A percentile compares a stretch with the other conserved stretches of the same genome.
phyloP scores from a whole-genome alignment of 2,888 invertebrate species.

The Cenopis cana region DNA sequence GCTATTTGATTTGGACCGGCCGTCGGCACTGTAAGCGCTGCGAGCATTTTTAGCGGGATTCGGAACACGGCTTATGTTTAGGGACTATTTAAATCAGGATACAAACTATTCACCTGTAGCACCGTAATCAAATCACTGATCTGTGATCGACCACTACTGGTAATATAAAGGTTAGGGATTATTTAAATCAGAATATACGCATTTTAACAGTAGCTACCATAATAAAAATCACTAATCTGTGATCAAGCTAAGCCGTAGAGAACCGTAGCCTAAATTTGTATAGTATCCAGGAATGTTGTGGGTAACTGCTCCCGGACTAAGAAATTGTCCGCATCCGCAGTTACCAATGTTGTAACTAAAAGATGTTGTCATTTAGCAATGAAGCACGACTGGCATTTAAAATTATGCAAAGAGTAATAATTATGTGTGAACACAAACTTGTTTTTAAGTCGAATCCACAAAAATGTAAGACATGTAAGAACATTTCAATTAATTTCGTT shows the following conservation, averaged over 20 bases:
- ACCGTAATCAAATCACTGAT: neutral
- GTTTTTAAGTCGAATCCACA: constrained; percentile 1
- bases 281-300: neutral
- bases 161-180: neutral
- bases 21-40: too few relatives aligned
- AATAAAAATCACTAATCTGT: neutral
- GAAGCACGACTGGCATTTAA: constrained; percentile 18
- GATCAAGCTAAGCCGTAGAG: neutral
- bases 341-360: neutral
- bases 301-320: neutral
- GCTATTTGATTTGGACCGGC: too few relatives aligned
- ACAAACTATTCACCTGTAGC: neutral
- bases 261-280: neutral
- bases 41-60: too few relatives aligned
- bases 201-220: neutral
- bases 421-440: neutral
- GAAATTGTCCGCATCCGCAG: neutral
- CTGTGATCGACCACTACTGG: neutral
- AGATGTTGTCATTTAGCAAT: constrained; percentile 2
- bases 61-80: too few relatives aligned
- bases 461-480: neutral
- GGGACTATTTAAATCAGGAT: constrained; percentile 33
- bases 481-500: neutral
- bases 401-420: constrained; percentile 5
- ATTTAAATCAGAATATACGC: neutral